phyloP scores from a whole-genome alignment of 1,140 invertebrate species.

The Paralvinella palmiformis region DNA sequence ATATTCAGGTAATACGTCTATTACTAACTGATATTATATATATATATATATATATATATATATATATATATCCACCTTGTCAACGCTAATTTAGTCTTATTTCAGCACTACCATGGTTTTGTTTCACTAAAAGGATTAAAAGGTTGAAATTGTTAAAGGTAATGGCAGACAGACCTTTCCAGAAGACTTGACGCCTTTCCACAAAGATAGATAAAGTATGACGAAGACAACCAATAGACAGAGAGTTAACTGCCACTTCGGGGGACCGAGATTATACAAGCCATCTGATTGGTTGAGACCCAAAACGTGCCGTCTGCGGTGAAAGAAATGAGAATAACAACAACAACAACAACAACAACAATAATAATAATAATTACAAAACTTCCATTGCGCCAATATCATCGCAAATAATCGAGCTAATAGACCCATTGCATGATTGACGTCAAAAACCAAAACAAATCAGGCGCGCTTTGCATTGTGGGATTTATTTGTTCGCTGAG shows the following conservation, averaged over 20 bases:
- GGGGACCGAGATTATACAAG: constrained; percentile 35
- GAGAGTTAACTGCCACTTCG: constrained; percentile 73
- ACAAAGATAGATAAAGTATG: constrained; percentile 93
- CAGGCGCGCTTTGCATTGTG: background rate
- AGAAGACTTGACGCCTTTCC: constrained; percentile 94
- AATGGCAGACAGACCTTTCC: constrained; percentile 68
- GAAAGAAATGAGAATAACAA: background rate
- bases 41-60: no score
- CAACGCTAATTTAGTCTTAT: no score
- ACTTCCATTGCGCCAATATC: background rate
- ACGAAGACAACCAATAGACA: constrained; percentile 88
- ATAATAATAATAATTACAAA: background rate
- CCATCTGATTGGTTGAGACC: constrained; percentile 38
- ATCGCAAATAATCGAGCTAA: background rate
- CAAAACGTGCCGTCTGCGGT: constrained; percentile 38
- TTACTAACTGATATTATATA: no score
- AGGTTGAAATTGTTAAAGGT: no score
- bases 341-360: background rate
- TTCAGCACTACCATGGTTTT: no score
- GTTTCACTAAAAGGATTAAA: no score
- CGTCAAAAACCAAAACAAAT: background rate
- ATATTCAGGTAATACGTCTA: no score
- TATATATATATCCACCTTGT: no score
- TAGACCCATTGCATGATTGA: background rate
- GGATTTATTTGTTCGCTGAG: background rate